Evolutionary conservation across 2,113 vertebrate genomes (phyloP), one percentile per base, ranked within the genome.

Genomic region (Hippocampus zosterae): DNA sequence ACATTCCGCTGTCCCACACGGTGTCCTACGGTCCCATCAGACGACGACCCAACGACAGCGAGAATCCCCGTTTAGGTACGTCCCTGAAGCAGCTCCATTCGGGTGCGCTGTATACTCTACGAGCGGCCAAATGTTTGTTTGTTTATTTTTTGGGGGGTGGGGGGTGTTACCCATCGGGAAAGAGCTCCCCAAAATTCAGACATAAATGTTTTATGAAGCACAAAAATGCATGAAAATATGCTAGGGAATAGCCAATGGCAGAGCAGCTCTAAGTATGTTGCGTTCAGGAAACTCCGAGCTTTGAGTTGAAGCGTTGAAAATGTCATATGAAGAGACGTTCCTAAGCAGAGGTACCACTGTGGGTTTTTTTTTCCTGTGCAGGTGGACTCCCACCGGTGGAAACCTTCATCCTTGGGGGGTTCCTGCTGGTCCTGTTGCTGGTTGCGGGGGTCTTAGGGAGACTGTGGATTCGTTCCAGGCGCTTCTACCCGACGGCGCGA

Each of bases 11-110:
- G 69, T 89, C 85, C 77, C 90, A 92, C 9, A 88, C 75, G 0
- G 84, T 92, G 23, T 91, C 87, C 27, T 92, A 88, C 1, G 88
- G 91, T 67, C 88, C 88, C 77, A 92, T 92, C 78, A 92, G 87
- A 74, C 67, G 73, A 75, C 90, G 88, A 12, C 50, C 87, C 21
- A 65, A 55, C 48, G 40, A 63, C 6, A 77, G 73, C 2, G 75
- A 78, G 69, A 80, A 88, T 64, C 78, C 76, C 53, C 67, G 13
- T 64, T 72, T 76, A 57, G 90, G 88, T 90, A 87, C 78, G 81
- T 83, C 46, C 71, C 44, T 37, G 0, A 12, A 42, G 37, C 61
- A 12, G 9, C 21, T 10, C 2, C 8, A 23, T 41, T 48, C 23
- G 8, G 27, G 6, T 12, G 21, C 19, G n/a, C 2, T 27, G 1